phyloP scores from a whole-genome alignment of 2,797 vertebrate genomes.

The Microctenopoma lineatum region DNA sequence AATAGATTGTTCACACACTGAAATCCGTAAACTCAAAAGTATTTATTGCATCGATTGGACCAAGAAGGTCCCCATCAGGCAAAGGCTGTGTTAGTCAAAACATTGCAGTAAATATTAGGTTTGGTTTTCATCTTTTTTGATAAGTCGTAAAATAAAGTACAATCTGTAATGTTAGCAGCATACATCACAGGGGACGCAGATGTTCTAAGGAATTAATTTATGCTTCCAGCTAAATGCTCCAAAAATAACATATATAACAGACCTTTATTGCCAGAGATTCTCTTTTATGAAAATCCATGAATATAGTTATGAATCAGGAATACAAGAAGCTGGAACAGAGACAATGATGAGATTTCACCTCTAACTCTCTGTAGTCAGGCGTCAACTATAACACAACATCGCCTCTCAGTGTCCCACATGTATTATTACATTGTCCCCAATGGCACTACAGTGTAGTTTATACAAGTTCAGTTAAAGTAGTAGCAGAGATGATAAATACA shows the following conservation, averaged over 20 bases:
- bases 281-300: constrained; percentile 7
- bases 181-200: neutral
- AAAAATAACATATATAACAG: neutral
- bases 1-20: too few relatives aligned
- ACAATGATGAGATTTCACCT: neutral
- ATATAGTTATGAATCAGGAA: constrained; percentile 5
- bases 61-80: too few relatives aligned
- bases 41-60: too few relatives aligned
- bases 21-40: too few relatives aligned
- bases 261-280: neutral
- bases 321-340: neutral
- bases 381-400: constrained; percentile 16
- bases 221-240: constrained; percentile 8
- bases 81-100: too few relatives aligned
- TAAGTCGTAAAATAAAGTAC: neutral
- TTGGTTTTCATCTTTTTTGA: too few relatives aligned
- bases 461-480: neutral
- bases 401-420: constrained; percentile 6
- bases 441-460: neutral
- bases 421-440: neutral
- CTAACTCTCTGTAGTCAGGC: neutral
- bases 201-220: neutral
- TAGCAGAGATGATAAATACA: neutral
- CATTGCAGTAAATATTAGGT: too few relatives aligned
- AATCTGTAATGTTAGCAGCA: neutral